A percentile compares a stretch with the other conserved stretches of the same genome.
These are phyloP conservation scores for Anabas testudineus DNA, from an alignment of 2,797 vertebrate genomes.

Conservation along the genomic window DNA sequence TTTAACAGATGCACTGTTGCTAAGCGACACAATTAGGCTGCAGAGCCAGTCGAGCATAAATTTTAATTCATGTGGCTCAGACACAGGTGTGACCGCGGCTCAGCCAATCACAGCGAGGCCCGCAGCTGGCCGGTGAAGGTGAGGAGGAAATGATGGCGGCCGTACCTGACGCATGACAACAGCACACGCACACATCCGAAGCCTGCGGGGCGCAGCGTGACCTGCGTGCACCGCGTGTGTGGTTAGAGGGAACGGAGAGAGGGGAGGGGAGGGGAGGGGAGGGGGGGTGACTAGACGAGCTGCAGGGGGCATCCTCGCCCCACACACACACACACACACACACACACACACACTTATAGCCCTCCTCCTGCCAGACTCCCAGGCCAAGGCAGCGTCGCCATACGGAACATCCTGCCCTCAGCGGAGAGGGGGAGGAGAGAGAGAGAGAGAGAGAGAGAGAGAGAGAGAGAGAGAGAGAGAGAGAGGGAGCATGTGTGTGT, in stretches of 20 bases:
- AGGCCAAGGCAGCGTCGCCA: slow-evolving; percentile 77
- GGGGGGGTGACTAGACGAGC: slow-evolving; percentile 69
- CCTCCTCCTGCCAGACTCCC: slow-evolving; percentile 74
- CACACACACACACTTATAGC: slow-evolving; percentile 11
- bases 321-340: slow-evolving; percentile 19
- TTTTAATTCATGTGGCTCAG: not conserved
- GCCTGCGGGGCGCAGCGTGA: slow-evolving; percentile 11
- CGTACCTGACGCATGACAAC: slow-evolving; percentile 28
- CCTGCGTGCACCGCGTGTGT: not conserved
- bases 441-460: slow-evolving; percentile 56
- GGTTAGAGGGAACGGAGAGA: slow-evolving; percentile 15
- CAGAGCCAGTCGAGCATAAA: not conserved
- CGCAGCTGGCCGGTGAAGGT: slow-evolving; percentile 17
- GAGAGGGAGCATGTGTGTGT: slow-evolving; percentile 9
- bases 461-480: slow-evolving; percentile 51
- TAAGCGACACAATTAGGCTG: slow-evolving; percentile 38
- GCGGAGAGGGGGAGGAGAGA: slow-evolving; percentile 80
- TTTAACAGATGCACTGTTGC: slow-evolving; percentile 22
- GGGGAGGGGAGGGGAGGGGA: slow-evolving; percentile 33
- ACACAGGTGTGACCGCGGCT: slow-evolving; percentile 34
- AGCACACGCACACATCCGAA: too few species aligned
- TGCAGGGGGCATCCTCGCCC: slow-evolving; percentile 86
- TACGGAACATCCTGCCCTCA: slow-evolving; percentile 84
- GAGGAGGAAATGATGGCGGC: slow-evolving; percentile 17
- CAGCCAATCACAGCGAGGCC: slow-evolving; percentile 43